These are phyloP conservation scores for Halcyon leucocephala DNA, from an alignment of 2,797 vertebrate species.

Conservation along the genomic window DNA sequence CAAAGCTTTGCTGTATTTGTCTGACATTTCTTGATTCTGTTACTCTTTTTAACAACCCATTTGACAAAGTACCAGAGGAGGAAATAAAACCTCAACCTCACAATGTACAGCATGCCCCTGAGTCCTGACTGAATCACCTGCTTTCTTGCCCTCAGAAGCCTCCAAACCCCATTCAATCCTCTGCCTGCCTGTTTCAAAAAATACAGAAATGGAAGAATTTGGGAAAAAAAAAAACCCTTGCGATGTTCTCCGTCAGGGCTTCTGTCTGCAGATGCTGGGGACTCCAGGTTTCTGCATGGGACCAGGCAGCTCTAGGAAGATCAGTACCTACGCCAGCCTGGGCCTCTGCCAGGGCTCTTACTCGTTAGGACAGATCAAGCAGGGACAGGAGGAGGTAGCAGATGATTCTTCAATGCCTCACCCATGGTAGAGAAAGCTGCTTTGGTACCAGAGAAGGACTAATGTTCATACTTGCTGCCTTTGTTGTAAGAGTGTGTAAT, in stretches of 20 bases:
- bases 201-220: neutral
- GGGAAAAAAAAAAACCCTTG: neutral
- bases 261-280: neutral
- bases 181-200: neutral
- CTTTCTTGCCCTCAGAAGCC: neutral
- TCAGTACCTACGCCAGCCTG: neutral
- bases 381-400: neutral
- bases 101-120: neutral
- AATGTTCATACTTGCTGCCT: rapidly evolving
- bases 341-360: neutral
- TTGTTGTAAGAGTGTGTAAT: neutral
- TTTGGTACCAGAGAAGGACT: neutral
- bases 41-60: conserved; percentile 32
- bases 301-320: neutral
- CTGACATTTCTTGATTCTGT: conserved; percentile 39
- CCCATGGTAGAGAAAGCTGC: neutral
- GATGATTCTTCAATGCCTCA: neutral
- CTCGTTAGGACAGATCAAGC: neutral
- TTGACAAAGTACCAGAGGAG: conserved; percentile 42
- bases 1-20: conserved; percentile 44
- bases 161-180: neutral
- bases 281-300: neutral
- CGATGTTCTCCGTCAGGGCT: rapidly evolving
- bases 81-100: neutral
- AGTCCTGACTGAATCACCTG: neutral